Evolutionary conservation across 2,113 vertebrate genomes (phyloP).

Genomic region (Dromiciops gliroides): DNA sequence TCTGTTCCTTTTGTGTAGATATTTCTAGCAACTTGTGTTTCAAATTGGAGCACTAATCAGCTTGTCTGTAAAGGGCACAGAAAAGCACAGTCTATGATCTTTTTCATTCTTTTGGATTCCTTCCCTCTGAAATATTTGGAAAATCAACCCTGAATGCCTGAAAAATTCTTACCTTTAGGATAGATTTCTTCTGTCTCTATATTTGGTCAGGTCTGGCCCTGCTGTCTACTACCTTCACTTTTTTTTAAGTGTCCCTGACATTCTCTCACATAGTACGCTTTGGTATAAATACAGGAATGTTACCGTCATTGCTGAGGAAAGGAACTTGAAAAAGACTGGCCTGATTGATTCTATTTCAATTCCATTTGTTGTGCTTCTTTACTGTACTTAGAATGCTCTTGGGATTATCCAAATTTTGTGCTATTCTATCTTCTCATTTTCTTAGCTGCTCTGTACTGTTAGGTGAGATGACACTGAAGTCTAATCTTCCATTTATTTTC

Average conservation of each 20-base stretch:
- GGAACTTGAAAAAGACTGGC: not conserved
- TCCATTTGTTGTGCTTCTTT: not conserved
- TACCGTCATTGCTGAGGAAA: not conserved
- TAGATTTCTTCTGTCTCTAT: not conserved
- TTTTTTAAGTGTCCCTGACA: not conserved
- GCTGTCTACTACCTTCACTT: not conserved
- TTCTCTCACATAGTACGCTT: not conserved
- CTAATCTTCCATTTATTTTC: not conserved
- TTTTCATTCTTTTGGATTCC: not conserved
- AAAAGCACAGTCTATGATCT: not conserved
- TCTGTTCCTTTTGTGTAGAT: not conserved
- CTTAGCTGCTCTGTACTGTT: not conserved
- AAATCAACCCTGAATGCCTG: not conserved
- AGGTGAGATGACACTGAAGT: not conserved
- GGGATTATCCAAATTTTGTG: not conserved
- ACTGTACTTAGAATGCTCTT: not conserved
- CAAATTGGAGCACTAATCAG: not conserved
- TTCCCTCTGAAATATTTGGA: not conserved
- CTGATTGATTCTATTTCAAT: not conserved
- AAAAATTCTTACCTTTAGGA: not conserved
- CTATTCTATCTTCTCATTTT: not conserved
- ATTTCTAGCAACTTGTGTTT: not conserved
- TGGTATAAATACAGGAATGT: not conserved
- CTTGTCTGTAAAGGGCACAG: not conserved
- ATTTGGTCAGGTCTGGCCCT: not conserved